These are phyloP conservation scores for Cyrtorhinus lividipennis DNA, from an alignment of 1,140 invertebrate species.

Conservation along the genomic window DNA sequence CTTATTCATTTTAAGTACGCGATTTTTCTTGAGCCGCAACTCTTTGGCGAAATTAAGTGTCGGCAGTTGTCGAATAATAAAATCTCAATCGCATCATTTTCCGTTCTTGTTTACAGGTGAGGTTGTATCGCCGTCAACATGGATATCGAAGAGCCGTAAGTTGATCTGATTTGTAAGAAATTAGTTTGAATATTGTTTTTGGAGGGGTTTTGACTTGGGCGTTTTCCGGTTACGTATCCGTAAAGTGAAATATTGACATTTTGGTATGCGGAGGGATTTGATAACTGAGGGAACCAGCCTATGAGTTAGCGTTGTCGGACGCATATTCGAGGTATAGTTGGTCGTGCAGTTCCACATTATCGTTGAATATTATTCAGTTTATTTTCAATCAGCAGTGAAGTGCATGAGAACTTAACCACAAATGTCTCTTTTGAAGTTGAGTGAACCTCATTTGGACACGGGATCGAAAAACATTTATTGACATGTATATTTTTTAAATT, in stretches of 20 bases:
- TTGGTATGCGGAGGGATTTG: background rate
- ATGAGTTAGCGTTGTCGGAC: background rate
- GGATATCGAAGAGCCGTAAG: background rate
- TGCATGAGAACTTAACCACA: background rate
- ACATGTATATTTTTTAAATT: background rate
- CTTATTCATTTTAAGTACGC: background rate
- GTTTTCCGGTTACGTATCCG: background rate
- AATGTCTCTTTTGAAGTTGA: background rate
- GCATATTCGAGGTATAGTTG: background rate
- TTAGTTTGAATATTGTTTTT: background rate
- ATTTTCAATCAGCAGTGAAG: too few species aligned
- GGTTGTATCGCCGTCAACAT: background rate
- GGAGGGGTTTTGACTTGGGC: background rate
- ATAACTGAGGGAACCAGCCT: too few species aligned
- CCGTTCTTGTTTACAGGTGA: background rate
- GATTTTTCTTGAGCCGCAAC: background rate
- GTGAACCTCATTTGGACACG: background rate
- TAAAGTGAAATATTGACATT: background rate
- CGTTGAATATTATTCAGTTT: too few species aligned
- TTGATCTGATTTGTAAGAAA: background rate
- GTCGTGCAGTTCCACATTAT: background rate
- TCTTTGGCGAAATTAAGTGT: background rate
- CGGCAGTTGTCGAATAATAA: background rate
- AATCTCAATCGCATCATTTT: background rate
- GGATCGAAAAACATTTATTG: background rate